Evolutionary conservation across 1,140 invertebrate genomes (phyloP).

Genomic region (Aradophagus sp.): DNA sequence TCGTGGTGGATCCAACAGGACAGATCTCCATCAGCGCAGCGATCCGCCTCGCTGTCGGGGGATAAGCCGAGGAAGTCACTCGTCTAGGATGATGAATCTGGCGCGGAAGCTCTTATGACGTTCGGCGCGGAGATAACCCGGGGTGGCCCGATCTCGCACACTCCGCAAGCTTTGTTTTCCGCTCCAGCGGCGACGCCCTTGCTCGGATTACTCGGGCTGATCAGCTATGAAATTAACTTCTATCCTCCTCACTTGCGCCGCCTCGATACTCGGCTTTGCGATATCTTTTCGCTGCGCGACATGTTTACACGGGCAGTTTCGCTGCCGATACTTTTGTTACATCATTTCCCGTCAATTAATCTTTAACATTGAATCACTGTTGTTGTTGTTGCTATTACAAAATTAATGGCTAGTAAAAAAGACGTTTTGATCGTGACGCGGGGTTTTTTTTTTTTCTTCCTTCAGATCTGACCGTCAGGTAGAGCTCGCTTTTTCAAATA

Average conservation of each 20-base stretch:
- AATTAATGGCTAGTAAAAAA: too few species aligned
- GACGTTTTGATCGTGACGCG: too few species aligned
- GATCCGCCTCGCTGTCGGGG: slow-evolving; percentile 62
- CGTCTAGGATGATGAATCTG: slow-evolving; percentile 73
- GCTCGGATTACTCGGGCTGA: slow-evolving; percentile 73
- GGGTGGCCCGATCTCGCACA: slow-evolving; percentile 60
- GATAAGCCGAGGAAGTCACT: slow-evolving; percentile 61
- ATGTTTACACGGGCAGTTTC: slow-evolving; percentile 33
- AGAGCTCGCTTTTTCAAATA: slow-evolving; percentile 24
- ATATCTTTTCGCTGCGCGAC: slow-evolving; percentile 43
- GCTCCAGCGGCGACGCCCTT: slow-evolving; percentile 67
- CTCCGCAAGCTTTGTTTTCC: slow-evolving; percentile 74
- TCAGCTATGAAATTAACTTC: slow-evolving; percentile 76
- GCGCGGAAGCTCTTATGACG: slow-evolving; percentile 75
- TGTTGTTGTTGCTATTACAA: slow-evolving; percentile 7
- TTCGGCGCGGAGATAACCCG: slow-evolving; percentile 66
- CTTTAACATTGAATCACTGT: neutral
- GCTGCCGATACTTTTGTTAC: slow-evolving; percentile 13
- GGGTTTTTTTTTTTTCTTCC: too few species aligned
- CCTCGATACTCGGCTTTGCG: slow-evolving; percentile 39
- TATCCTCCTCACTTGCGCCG: slow-evolving; percentile 44
- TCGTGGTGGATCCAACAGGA: slow-evolving; percentile 12
- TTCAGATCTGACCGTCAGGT: slow-evolving; percentile 11
- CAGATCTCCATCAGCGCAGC: slow-evolving; percentile 63
- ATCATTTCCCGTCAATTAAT: slow-evolving; percentile 35